A percentile compares a stretch with the other conserved stretches of the same genome.
phyloP scores from a whole-genome alignment of 2,888 invertebrate species.

The Isotomurus palustris region DNA sequence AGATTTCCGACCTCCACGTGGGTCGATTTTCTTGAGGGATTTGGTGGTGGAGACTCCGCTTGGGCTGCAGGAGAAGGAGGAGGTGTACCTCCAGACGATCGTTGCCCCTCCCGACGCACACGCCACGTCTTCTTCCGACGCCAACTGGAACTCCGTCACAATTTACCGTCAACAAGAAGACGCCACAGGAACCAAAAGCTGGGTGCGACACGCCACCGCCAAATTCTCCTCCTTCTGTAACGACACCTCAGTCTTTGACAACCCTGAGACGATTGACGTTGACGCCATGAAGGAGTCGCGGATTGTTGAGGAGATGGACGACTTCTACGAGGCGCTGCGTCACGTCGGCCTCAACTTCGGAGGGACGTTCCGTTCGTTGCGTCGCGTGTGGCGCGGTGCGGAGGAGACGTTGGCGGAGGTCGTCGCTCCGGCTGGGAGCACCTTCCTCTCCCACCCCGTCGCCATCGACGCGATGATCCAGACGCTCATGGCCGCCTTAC shows the following conservation, averaged over 20 bases:
- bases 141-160: background rate
- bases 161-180: constrained; percentile 6
- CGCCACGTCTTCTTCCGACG: background rate
- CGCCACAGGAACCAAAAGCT: background rate
- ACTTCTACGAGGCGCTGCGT: constrained; percentile 4
- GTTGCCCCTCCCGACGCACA: background rate
- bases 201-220: constrained; percentile 2
- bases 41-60: constrained; percentile 25
- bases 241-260: background rate
- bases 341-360: constrained; percentile 14
- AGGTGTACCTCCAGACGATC: background rate
- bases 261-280: background rate
- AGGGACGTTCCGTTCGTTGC: constrained; percentile 7
- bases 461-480: constrained; percentile 6
- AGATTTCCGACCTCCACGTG: background rate
- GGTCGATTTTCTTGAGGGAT: constrained; percentile 11
- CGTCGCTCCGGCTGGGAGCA: background rate
- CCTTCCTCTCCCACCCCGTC: constrained; percentile 6
- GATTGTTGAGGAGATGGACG: background rate
- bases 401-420: constrained; percentile 14
- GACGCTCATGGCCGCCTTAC: background rate
- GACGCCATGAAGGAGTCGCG: background rate
- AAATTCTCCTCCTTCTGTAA: constrained; percentile 9
- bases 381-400: constrained; percentile 2
- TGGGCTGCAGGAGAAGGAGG: constrained; percentile 9